These are phyloP conservation scores for Melipona quadrifasciata DNA, from an alignment of 1,140 invertebrate species.

Conservation along the genomic window DNA sequence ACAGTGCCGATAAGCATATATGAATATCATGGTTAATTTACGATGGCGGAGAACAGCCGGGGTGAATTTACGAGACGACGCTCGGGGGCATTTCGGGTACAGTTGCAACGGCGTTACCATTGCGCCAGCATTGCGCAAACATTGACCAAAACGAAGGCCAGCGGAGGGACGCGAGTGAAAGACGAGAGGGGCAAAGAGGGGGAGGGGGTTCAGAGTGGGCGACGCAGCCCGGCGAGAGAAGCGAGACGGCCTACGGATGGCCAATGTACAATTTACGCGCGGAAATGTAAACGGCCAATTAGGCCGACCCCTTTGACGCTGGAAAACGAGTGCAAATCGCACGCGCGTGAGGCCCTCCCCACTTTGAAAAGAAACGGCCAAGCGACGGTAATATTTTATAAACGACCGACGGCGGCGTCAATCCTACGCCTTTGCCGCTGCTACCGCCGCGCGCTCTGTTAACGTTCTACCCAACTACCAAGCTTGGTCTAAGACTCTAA, in stretches of 20 bases:
- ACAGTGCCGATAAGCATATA: slow-evolving; percentile 28
- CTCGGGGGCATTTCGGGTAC: slow-evolving; percentile 16
- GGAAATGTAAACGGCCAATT: slow-evolving; percentile 67
- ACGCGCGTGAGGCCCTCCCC: neutral
- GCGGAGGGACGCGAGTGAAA: neutral
- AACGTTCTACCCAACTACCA: neutral
- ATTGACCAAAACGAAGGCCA: slow-evolving; percentile 51
- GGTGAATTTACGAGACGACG: slow-evolving; percentile 31
- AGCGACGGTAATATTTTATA: slow-evolving; percentile 56
- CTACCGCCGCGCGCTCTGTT: neutral
- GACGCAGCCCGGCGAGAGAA: neutral
- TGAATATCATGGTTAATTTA: slow-evolving; percentile 53
- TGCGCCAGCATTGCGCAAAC: slow-evolving; percentile 27
- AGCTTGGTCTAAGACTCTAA: no score
- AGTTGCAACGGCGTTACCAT: slow-evolving; percentile 5
- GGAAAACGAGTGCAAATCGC: slow-evolving; percentile 34
- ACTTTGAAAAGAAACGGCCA: neutral
- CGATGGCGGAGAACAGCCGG: neutral
- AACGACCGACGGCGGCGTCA: slow-evolving; percentile 3
- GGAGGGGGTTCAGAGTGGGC: no score
- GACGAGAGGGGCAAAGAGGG: neutral
- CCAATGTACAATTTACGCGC: slow-evolving; percentile 56
- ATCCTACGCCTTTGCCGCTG: neutral
- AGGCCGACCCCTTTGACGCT: slow-evolving; percentile 56
- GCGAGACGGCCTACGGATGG: neutral